Evolutionary conservation across 2,797 vertebrate species (phyloP).

Genomic region (Fistularia commersonii): DNA sequence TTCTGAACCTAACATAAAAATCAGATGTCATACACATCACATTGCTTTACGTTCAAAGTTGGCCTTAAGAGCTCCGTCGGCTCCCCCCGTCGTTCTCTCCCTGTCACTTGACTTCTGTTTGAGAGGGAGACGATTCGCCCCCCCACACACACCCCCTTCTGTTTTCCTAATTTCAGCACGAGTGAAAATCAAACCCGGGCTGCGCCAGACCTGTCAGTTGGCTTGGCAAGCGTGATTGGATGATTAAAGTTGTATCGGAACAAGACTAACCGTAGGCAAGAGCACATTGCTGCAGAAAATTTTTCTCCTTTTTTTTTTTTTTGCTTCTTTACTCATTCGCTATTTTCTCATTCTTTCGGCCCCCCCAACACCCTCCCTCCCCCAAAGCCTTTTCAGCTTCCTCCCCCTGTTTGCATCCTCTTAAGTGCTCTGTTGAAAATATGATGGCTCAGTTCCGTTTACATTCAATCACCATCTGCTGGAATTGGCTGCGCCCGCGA

Average conservation of each 20-base stretch:
- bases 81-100: conserved; percentile 8
- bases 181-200: no score
- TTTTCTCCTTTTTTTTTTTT: conserved; percentile 15
- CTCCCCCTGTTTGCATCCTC: conserved; percentile 27
- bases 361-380: conserved; percentile 20
- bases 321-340: conserved; percentile 33
- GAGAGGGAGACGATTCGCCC: no score
- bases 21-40: conserved; percentile 6
- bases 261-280: conserved; percentile 49
- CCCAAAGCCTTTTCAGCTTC: conserved; percentile 16
- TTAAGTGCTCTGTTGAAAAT: conserved; percentile 49
- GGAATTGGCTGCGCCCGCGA: conserved; percentile 50
- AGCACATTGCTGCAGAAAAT: conserved; percentile 40
- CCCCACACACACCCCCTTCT: neutral
- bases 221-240: conserved; percentile 30
- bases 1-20: neutral
- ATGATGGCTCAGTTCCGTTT: conserved; percentile 55
- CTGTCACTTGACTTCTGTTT: no score
- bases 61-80: neutral
- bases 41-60: conserved; percentile 1
- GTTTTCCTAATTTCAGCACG: conserved; percentile 30
- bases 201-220: conserved; percentile 38
- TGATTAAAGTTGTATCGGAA: conserved; percentile 53
- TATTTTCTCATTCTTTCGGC: conserved; percentile 21
- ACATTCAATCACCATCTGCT: conserved; percentile 67